Conservation (phyloP, 2,888 invertebrate genomes). For the Xylocampa areola region DNA sequence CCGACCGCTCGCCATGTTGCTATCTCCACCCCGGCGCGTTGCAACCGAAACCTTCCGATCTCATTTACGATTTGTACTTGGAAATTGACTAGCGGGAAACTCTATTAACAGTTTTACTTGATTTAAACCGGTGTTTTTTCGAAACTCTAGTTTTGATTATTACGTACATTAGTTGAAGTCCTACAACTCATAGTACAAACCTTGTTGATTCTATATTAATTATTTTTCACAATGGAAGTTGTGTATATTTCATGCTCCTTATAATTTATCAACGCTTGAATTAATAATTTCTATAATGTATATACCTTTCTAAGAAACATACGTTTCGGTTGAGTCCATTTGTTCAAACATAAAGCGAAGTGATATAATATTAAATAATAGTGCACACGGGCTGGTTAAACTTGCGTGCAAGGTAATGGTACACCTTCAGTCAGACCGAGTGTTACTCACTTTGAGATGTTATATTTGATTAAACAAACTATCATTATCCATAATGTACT, state of each 20-base stretch:
- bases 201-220: constrained; percentile 2
- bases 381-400: constrained; percentile 44
- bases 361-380: constrained; percentile 47
- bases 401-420: constrained; percentile 42
- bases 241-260: too few relatives aligned
- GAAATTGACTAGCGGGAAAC: constrained; percentile 44
- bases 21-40: constrained; percentile 55
- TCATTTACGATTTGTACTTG: constrained; percentile 44
- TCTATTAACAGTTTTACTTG: constrained; percentile 43
- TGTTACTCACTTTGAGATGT: neutral
- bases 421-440: constrained; percentile 30
- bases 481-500: too few relatives aligned
- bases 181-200: neutral
- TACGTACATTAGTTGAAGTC: neutral
- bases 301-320: too few relatives aligned
- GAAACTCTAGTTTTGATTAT: constrained; percentile 13
- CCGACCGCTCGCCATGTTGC: constrained; percentile 82
- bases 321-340: neutral
- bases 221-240: constrained; percentile 2
- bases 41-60: constrained; percentile 49
- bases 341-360: constrained; percentile 1
- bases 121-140: constrained; percentile 28
- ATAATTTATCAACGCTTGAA: too few relatives aligned
- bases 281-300: too few relatives aligned
- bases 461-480: too few relatives aligned